Evolutionary conservation across 2,888 invertebrate genomes (phyloP).

Genomic region (Lasioglossum lativentre): DNA sequence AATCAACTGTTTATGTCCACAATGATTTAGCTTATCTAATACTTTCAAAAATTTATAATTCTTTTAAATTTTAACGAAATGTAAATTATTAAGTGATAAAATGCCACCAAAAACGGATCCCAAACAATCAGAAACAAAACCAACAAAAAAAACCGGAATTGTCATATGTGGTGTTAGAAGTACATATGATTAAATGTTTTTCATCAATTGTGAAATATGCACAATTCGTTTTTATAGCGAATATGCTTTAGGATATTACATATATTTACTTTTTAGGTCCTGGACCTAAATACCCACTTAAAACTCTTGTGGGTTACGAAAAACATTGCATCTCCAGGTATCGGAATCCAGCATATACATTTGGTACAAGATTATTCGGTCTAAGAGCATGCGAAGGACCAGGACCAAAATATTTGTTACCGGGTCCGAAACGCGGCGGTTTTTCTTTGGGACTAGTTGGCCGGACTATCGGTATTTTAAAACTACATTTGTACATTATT

Average conservation of each 20-base stretch:
- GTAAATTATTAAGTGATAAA: constrained; percentile 52
- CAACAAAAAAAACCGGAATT: neutral
- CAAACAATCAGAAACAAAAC: neutral
- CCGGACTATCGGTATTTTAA: constrained; percentile 48
- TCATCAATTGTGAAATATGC: neutral
- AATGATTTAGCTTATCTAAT: constrained; percentile 37
- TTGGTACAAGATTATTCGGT: constrained; percentile 84
- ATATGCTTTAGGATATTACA: neutral
- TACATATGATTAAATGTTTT: constrained; percentile 28
- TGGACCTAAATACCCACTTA: constrained; percentile 88
- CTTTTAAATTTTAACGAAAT: constrained; percentile 23
- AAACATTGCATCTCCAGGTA: constrained; percentile 87
- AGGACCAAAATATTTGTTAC: constrained; percentile 85
- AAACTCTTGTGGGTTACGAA: constrained; percentile 87
- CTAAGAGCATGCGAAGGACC: constrained; percentile 79
- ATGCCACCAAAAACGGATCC: constrained; percentile 49
- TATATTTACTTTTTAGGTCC: constrained; percentile 81
- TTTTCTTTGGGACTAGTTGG: constrained; percentile 64
- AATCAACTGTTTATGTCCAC: constrained; percentile 40
- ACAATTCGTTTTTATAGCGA: neutral
- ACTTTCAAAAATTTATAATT: constrained; percentile 9
- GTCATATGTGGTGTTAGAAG: constrained; percentile 35
- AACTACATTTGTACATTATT: neutral
- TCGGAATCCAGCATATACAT: constrained; percentile 88
- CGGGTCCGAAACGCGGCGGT: constrained; percentile 79